phyloP scores from a whole-genome alignment of 2,888 invertebrate species.

The Melanotus villosus region DNA sequence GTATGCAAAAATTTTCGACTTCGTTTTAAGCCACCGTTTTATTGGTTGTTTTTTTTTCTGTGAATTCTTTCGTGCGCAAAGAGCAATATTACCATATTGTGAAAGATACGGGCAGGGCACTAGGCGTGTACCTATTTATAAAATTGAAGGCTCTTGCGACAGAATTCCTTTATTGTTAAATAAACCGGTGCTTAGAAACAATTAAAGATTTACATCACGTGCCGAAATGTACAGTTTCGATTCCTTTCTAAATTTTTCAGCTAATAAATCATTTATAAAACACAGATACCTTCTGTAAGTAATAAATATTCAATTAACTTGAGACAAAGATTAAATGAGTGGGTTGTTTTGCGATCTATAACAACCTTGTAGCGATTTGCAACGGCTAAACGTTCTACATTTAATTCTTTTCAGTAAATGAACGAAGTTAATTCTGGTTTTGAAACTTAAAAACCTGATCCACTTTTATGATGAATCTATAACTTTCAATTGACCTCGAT shows the following conservation, averaged over 20 bases:
- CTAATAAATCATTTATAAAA: not conserved
- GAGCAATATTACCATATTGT: slow-evolving; percentile 21
- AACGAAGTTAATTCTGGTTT: slow-evolving; percentile 12
- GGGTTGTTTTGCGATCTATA: not conserved
- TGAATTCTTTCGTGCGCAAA: slow-evolving; percentile 10
- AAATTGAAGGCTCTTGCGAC: slow-evolving; percentile 7
- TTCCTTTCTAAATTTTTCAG: not conserved
- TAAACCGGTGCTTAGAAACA: not conserved
- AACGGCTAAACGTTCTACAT: not conserved
- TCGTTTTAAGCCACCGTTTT: not conserved
- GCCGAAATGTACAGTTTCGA: not conserved
- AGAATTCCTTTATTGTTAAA: not conserved
- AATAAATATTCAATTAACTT: no score
- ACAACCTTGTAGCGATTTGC: slow-evolving; percentile 8
- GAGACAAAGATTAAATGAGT: no score
- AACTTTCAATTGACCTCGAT: slow-evolving; percentile 37
- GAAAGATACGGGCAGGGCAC: slow-evolving; percentile 23
- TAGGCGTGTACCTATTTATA: slow-evolving; percentile 23
- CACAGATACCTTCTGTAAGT: no score
- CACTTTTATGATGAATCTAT: not conserved
- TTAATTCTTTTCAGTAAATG: slow-evolving; percentile 7
- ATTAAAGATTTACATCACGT: not conserved
- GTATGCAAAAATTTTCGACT: slow-evolving; percentile 17
- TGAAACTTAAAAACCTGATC: not conserved
- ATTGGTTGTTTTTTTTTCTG: not conserved